phyloP scores from a whole-genome alignment of 2,888 invertebrate species.

The Melipona bicolor region DNA sequence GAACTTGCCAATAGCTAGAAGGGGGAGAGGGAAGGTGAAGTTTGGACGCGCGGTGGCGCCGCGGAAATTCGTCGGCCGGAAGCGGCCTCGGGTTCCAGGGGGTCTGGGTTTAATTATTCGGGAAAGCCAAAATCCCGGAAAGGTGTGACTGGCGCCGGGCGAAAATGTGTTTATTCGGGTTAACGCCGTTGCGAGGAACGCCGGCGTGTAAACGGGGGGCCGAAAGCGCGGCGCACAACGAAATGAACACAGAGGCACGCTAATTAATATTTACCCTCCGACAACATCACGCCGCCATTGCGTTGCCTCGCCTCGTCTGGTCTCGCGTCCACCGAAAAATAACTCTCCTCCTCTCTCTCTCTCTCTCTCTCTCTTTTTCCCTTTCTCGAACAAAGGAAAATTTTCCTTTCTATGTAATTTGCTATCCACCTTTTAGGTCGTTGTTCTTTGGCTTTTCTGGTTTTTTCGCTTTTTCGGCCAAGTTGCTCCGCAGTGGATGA shows the following conservation, averaged over 20 bases:
- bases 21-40: constrained; percentile 9
- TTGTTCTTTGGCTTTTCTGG: too few species aligned
- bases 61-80: constrained; percentile 50
- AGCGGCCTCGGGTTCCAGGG: constrained; percentile 32
- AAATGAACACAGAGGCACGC: constrained; percentile 80
- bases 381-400: too few species aligned
- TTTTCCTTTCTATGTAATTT: too few species aligned
- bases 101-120: constrained; percentile 68
- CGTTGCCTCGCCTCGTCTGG: constrained; percentile 39
- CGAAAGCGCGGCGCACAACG: constrained; percentile 71
- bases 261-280: constrained; percentile 84
- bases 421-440: too few species aligned
- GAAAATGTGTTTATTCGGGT: constrained; percentile 73
- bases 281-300: constrained; percentile 79
- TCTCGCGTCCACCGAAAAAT: constrained; percentile 18
- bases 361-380: background rate
- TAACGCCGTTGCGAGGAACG: constrained; percentile 61
- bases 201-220: constrained; percentile 56
- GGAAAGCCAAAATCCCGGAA: constrained; percentile 66
- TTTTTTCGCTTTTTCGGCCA: too few species aligned
- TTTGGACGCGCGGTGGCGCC: constrained; percentile 1
- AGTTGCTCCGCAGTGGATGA: too few species aligned
- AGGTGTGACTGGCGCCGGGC: constrained; percentile 68
- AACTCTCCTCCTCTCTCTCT: constrained; percentile 7
- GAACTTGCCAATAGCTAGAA: background rate